These are phyloP conservation scores for Drosophila prosaltans DNA, from an alignment of 1,140 invertebrate species.

Conservation along the genomic window DNA sequence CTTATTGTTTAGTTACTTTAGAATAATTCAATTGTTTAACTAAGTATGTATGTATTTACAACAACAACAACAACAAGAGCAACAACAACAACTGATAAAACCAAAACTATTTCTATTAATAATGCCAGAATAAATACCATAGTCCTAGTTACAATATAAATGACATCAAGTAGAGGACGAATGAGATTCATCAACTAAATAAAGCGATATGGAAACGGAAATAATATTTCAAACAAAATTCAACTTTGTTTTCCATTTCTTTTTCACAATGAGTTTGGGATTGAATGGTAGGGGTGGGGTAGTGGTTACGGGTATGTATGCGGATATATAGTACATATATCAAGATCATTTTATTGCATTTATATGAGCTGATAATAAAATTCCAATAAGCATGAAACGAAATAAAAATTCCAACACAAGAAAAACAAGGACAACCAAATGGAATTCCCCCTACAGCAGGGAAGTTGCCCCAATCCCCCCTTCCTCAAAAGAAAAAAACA, in stretches of 20 bases:
- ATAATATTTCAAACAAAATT: slow-evolving; percentile 59
- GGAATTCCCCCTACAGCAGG: slow-evolving; percentile 19
- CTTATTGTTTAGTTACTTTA: slow-evolving; percentile 43
- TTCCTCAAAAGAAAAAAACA: background rate
- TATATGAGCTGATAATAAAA: slow-evolving; percentile 80
- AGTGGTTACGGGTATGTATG: slow-evolving; percentile 14
- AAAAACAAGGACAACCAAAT: slow-evolving; percentile 45
- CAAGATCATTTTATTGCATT: slow-evolving; percentile 68
- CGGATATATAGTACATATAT: slow-evolving; percentile 21
- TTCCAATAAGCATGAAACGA: slow-evolving; percentile 76
- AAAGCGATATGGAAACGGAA: slow-evolving; percentile 59
- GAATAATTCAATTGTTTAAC: slow-evolving; percentile 7
- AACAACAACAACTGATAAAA: background rate
- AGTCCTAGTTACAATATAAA: slow-evolving; percentile 30
- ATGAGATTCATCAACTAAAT: slow-evolving; percentile 67
- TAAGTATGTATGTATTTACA: background rate
- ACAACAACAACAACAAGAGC: background rate
- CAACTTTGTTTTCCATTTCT: slow-evolving; percentile 25
- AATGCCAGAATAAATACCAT: slow-evolving; percentile 38
- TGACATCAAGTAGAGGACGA: slow-evolving; percentile 13
- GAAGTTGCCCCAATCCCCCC: too few relatives aligned
- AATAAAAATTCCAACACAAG: slow-evolving; percentile 73
- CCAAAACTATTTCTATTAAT: slow-evolving; percentile 34
- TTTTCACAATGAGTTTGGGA: background rate
- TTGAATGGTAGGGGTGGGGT: too few relatives aligned